These are phyloP conservation scores for Zhuqinia jingwanae DNA, from an alignment of 2,888 invertebrate genomes.

Conservation along the genomic window DNA sequence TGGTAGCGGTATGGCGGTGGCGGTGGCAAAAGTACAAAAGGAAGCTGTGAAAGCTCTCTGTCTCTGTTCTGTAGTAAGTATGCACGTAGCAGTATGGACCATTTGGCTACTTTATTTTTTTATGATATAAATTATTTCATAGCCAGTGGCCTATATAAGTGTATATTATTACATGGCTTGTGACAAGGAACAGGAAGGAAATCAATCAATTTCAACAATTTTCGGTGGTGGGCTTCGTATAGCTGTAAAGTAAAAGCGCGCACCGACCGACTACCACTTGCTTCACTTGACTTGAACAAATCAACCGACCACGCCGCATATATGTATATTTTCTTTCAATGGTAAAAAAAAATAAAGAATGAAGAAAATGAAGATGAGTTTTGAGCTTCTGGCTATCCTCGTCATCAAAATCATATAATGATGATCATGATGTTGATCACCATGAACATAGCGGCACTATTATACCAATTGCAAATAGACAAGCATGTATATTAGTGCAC, in stretches of 20 bases:
- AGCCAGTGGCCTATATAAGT: not conserved
- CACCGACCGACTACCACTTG: not conserved
- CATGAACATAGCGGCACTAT: conserved; percentile 1
- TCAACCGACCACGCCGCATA: no score
- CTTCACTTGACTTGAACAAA: no score
- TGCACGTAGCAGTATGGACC: no score
- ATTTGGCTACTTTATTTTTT: no score
- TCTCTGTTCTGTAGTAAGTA: no score
- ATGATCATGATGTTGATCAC: not conserved
- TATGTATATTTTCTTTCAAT: not conserved
- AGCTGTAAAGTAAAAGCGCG: no score
- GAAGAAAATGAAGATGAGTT: not conserved
- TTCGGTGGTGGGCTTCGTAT: not conserved
- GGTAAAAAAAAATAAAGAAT: not conserved
- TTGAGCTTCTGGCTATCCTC: conserved; percentile 23
- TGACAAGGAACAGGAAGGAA: conserved; percentile 69
- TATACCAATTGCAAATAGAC: not conserved
- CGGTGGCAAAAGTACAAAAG: not conserved
- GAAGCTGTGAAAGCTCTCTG: no score
- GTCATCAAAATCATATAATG: not conserved
- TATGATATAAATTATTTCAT: no score
- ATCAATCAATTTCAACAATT: conserved; percentile 73
- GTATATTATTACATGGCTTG: not conserved
- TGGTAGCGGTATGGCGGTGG: not conserved
- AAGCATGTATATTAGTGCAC: not conserved